phyloP scores from a whole-genome alignment of 2,113 vertebrate species.

The Epinephelus fuscoguttatus region DNA sequence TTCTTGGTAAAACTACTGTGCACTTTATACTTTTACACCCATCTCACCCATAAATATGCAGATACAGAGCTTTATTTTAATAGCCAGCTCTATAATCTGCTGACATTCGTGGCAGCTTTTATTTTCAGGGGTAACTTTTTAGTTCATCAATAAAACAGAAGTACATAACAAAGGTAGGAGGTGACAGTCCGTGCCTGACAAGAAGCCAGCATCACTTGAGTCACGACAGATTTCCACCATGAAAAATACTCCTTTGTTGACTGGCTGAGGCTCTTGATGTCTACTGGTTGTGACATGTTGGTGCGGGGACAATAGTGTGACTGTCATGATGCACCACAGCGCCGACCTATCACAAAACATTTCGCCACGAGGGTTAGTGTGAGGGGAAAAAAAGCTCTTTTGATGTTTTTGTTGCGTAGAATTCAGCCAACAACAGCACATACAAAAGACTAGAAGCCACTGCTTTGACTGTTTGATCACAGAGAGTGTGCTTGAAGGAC shows the following conservation, averaged over 20 bases:
- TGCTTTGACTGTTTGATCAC: conserved; percentile 27
- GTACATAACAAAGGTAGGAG: conserved; percentile 23
- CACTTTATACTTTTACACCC: not conserved
- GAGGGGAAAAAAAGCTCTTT: not conserved
- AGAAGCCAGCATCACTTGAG: conserved; percentile 18
- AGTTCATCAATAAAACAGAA: conserved; percentile 5
- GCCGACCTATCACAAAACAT: conserved; percentile 44
- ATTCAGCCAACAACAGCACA: conserved; percentile 16
- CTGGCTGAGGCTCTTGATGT: conserved; percentile 45
- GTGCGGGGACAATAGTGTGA: conserved; percentile 60
- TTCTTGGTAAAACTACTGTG: not conserved
- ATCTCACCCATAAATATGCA: conserved; percentile 4
- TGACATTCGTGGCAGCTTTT: conserved; percentile 12
- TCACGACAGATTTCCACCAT: conserved; percentile 29
- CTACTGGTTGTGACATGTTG: conserved; percentile 57
- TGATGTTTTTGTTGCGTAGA: conserved; percentile 28
- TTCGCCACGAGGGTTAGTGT: conserved; percentile 37
- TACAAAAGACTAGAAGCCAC: not conserved
- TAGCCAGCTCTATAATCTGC: not conserved
- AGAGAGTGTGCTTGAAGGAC: conserved; percentile 5
- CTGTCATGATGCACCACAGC: conserved; percentile 57
- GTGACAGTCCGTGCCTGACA: conserved; percentile 37
- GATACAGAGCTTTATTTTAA: not conserved
- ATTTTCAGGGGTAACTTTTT: not conserved
- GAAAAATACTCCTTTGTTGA: conserved; percentile 40